Evolutionary conservation across 2,888 invertebrate genomes (phyloP), one percentile per base, ranked within the genome.

Genomic region (Cactoblastis cactorum): DNA sequence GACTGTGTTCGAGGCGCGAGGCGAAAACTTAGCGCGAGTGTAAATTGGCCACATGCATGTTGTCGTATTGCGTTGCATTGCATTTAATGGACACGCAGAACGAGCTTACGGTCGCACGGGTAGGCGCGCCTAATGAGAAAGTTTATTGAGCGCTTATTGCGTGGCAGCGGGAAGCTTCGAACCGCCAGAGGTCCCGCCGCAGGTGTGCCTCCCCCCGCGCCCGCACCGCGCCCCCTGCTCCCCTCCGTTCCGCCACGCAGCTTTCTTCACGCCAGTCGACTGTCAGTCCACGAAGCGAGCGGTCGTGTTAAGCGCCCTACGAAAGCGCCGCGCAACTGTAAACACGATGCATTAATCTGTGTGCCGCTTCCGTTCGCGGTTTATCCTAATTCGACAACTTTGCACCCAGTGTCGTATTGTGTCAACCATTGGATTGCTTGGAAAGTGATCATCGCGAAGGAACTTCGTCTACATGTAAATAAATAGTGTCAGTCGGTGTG

Each of bases 141-240:
- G 86, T 88, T 87, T 89, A 89, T 89, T 85, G 87, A 89, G 87
- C 88, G 88, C 84, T 87, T 89, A 88, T 87, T 89, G 87, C 88
- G 87, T 87, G 85, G 85, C 78, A 80, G 86, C 84, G 84, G 83
- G 84, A 85, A 85, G 86, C 87, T 84, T 79, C 80, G 74, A 77
- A 73, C 71, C 80, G 80, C 75, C 68, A 72, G 74, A 74, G 76
- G 75, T 73, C 74, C 72, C 72, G 76, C 74, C 80, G 84, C 85
- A 85, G 84, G 87, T 84, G 85, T 75, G 74, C 80, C 83, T 63
- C 74, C 59, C 70, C 67, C 69, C 70, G 65, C 70, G 55, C 65
- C 64, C 55, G 61, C 62, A 65, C n/a, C n/a, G n/a, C n/a, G n/a
- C 57, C 67, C 55, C 57, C 64, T 59, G 62, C 59, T 62, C 62